Conservation (phyloP, 2,113 vertebrate genomes). For the Chinchilla lanigera region DNA sequence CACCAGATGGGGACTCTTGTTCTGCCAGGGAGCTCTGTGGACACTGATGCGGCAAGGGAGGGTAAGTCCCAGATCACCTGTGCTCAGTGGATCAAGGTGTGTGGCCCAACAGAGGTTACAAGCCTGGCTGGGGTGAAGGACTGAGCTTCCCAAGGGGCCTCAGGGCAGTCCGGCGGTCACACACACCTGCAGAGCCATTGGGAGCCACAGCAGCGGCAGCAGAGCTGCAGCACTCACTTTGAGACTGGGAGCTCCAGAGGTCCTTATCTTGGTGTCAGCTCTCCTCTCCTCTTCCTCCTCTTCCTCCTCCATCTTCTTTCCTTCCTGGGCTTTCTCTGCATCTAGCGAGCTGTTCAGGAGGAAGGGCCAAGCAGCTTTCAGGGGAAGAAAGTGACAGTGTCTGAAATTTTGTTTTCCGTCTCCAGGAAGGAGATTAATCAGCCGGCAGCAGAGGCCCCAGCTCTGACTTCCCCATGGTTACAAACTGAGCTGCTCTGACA, state of each 20-base stretch:
- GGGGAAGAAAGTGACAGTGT: neutral
- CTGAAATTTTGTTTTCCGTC: slow-evolving; percentile 45
- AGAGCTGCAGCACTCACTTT: accelerated
- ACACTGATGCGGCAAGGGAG: neutral
- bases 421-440: slow-evolving; percentile 63
- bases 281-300: neutral
- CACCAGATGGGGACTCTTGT: neutral
- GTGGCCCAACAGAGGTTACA: accelerated
- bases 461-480: neutral
- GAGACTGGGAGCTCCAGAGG: accelerated
- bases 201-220: neutral
- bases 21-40: neutral
- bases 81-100: neutral
- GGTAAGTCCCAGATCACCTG: neutral
- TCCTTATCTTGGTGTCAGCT: neutral
- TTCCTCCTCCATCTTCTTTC: neutral
- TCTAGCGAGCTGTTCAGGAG: neutral
- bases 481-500: slow-evolving; percentile 49
- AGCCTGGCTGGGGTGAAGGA: neutral
- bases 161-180: neutral
- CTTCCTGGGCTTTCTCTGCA: neutral
- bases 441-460: neutral
- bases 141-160: accelerated
- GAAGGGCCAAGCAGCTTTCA: neutral
- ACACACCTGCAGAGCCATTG: accelerated